A percentile compares a stretch with the other conserved stretches of the same genome.
Evolutionary conservation across 2,888 invertebrate genomes (phyloP).

Genomic region (Lysandra bellargus): DNA sequence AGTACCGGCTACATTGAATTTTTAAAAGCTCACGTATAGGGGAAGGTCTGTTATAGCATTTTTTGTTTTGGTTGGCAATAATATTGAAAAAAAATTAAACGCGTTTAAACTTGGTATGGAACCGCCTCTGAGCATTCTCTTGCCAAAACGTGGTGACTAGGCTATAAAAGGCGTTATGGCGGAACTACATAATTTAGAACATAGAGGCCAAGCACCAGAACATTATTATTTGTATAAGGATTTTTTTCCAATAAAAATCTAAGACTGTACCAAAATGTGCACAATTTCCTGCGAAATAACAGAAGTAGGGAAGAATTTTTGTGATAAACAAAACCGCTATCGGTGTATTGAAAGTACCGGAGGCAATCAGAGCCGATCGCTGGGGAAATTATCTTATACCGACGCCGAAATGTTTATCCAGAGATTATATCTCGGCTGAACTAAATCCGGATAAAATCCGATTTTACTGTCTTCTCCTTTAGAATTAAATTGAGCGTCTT

Average conservation of each 20-base stretch:
- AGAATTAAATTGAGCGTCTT: neutral
- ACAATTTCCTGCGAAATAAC: neutral
- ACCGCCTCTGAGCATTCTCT: neutral
- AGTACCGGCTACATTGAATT: neutral
- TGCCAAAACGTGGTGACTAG: no score
- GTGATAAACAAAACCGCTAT: slow-evolving; percentile 17
- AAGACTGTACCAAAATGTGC: neutral
- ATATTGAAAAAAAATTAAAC: neutral
- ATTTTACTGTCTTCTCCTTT: neutral
- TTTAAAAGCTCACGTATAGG: neutral
- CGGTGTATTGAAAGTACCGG: slow-evolving; percentile 11
- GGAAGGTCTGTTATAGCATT: neutral
- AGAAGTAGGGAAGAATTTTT: neutral
- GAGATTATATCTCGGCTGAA: slow-evolving; percentile 25
- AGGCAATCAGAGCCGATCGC: slow-evolving; percentile 7
- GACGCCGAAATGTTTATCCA: slow-evolving; percentile 22
- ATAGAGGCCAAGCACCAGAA: no score
- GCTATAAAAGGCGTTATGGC: no score
- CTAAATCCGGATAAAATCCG: slow-evolving; percentile 18
- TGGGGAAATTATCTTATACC: slow-evolving; percentile 13
- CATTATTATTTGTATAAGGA: no score
- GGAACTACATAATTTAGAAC: no score
- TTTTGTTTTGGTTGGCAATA: neutral
- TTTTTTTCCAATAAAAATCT: neutral
- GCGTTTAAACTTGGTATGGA: neutral